phyloP scores from a whole-genome alignment of 2,797 vertebrate species.

The Mus caroli region DNA sequence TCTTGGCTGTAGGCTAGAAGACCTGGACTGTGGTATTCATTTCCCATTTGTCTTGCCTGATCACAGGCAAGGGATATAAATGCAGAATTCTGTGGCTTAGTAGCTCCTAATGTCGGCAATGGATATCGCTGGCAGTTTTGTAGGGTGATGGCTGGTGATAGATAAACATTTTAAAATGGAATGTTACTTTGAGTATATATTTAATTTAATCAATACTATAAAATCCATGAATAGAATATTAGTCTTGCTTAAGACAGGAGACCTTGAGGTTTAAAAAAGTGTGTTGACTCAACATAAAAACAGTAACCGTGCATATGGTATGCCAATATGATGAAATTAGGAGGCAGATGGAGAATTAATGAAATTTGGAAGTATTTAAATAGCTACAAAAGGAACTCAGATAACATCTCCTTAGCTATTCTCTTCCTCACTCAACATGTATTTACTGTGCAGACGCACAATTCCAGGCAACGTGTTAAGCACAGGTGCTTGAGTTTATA shows the following conservation, averaged over 20 bases:
- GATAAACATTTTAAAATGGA: conserved; percentile 23
- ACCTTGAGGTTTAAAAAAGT: background rate
- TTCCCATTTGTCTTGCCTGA: background rate
- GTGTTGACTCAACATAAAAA: background rate
- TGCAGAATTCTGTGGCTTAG: background rate
- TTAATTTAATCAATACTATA: conserved; percentile 55
- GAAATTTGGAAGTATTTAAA: background rate
- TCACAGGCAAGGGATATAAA: background rate
- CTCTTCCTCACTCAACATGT: background rate
- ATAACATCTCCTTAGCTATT: background rate
- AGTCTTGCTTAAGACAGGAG: background rate
- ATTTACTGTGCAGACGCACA: background rate
- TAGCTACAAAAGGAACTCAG: background rate
- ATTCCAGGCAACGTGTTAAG: background rate
- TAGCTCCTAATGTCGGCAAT: conserved; percentile 20
- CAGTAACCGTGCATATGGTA: background rate
- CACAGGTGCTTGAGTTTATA: background rate
- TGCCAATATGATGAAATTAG: background rate
- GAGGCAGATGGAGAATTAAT: background rate
- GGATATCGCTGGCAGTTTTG: background rate
- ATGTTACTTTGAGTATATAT: conserved; percentile 16
- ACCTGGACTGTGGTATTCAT: background rate
- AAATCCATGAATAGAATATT: background rate
- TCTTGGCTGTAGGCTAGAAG: background rate
- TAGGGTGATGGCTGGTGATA: background rate